Evolutionary conservation across 2,797 vertebrate species (phyloP).

Genomic region (Paratrypauchen microcephalus): DNA sequence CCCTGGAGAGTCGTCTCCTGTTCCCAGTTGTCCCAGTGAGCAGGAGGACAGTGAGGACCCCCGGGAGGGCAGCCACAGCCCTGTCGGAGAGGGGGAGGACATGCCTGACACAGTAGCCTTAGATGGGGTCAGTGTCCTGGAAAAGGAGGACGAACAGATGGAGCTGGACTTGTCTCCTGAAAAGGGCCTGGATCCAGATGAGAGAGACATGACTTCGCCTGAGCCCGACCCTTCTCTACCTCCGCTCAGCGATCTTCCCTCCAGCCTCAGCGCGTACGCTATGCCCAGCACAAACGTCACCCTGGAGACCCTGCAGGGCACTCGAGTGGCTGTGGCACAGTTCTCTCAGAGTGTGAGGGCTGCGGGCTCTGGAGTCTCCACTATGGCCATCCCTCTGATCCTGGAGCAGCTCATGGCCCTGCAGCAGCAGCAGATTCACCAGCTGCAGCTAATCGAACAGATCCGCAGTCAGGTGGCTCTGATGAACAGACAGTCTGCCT

Average conservation of each 20-base stretch:
- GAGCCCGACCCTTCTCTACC: constrained; percentile 84
- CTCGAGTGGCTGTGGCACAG: constrained; percentile 95
- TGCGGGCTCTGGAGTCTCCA: constrained; percentile 76
- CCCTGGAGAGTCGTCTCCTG: constrained; percentile 85
- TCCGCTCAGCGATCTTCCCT: constrained; percentile 82
- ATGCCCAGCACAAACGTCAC: constrained; percentile 99
- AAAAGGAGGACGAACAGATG: constrained; percentile 92
- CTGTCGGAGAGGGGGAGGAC: constrained; percentile 81
- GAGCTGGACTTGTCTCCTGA: constrained; percentile 86
- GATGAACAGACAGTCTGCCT: constrained; percentile 88
- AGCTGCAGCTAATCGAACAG: constrained; percentile 98
- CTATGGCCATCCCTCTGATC: constrained; percentile 95
- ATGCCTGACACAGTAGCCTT: constrained; percentile 75
- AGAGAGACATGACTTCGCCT: constrained; percentile 78
- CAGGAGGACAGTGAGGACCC: constrained; percentile 85
- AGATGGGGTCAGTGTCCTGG: constrained; percentile 68
- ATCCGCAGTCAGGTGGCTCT: constrained; percentile 96
- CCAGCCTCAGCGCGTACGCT: constrained; percentile 81
- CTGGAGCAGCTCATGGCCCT: constrained; percentile 98
- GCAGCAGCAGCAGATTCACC: constrained; percentile 98
- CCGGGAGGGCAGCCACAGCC: constrained; percentile 81
- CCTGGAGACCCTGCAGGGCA: constrained; percentile 96
- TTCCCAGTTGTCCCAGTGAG: constrained; percentile 87
- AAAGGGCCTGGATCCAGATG: constrained; percentile 77
- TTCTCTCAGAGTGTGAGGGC: constrained; percentile 89